Evolutionary conservation across 2,888 invertebrate species (phyloP).

Genomic region (Scaptodrosophila latifasciaeformis): DNA sequence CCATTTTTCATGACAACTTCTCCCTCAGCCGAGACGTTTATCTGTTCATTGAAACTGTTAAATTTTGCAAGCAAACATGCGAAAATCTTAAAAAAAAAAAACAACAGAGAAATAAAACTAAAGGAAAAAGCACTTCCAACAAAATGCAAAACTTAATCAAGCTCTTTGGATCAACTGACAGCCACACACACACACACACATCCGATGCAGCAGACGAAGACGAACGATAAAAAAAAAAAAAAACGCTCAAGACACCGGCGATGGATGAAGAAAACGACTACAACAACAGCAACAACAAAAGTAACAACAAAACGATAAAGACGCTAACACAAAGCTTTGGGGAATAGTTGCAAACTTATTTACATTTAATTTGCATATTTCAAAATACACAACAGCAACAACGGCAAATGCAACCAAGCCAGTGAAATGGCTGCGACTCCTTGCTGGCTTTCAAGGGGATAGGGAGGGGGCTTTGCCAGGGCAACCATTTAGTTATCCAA

Average conservation of each 20-base stretch:
- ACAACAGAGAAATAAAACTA: slow-evolving; percentile 9
- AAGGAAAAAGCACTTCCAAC: background rate
- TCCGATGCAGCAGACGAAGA: slow-evolving; percentile 8
- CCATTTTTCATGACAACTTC: slow-evolving; percentile 3
- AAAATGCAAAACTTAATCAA: background rate
- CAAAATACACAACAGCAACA: slow-evolving; percentile 20
- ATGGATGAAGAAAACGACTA: background rate
- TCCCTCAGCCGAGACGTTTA: slow-evolving; percentile 24
- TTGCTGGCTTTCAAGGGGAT: too few relatives aligned
- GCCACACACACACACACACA: background rate
- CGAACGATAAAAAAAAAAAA: background rate
- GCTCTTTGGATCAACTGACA: slow-evolving; percentile 9
- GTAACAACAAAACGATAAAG: slow-evolving; percentile 6
- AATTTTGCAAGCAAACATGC: slow-evolving; percentile 33
- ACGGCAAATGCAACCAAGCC: slow-evolving; percentile 3
- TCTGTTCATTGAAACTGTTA: slow-evolving; percentile 47
- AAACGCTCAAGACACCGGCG: background rate
- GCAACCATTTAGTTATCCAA: background rate
- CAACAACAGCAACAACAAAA: slow-evolving; percentile 9
- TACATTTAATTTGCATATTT: slow-evolving; percentile 74
- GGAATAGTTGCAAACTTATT: slow-evolving; percentile 70
- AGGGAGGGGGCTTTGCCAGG: background rate
- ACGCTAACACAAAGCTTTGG: slow-evolving; percentile 22
- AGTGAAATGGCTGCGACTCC: background rate
- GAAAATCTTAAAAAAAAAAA: slow-evolving; percentile 10